Evolutionary conservation across 2,113 vertebrate genomes (phyloP), one percentile per base, ranked within the genome.

Genomic region (Macaca fascicularis): DNA sequence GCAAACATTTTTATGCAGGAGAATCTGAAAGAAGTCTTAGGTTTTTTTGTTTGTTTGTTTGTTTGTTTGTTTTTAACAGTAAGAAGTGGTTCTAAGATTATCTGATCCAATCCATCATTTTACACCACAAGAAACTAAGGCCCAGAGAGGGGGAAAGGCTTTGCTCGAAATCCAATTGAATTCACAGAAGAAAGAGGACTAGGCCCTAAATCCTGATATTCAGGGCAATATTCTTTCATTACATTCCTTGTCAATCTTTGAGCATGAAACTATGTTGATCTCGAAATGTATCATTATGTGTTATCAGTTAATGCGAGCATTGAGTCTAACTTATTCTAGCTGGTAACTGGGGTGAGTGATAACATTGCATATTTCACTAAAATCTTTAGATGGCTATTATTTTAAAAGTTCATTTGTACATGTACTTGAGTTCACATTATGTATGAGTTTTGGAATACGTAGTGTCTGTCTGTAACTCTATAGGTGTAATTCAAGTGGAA

Each of bases 241-340:
- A 35, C 6, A 1, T 40, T 27, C 23, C 61, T 12, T 7, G 5
- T 19, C 2, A 20, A 14, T 17, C 9, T 89, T 57, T 48, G 52
- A 23, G 4, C 4, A 5, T 6, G 22, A n/a, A 79, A 16, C n/a
- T 19, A 2, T 14, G 0, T 52, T 80, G 8, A 23, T 32, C 25
- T 6, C 61, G 40, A 30, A 17, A 74, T 23, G 16, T 1, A 19
- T 8, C 17, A 17, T 0, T 32, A 19, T 1, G 0, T 7, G 30
- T 2, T 40, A 10, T n/a, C 50, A 38, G 50, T 30, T 11, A 50
- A 5, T 25, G 3, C 25, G 32, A 40, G 80, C 2, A 2, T 8
- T 16, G n/a, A 74, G 14, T 74, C 52, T 16, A n/a, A n/a, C 35
- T 35, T 84, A 32, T 6, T 22, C 48, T 72, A 11, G 50, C 38